Base-by-base conservation (phyloP, 2,888 invertebrate species). In the Tachina lurida region DNA sequence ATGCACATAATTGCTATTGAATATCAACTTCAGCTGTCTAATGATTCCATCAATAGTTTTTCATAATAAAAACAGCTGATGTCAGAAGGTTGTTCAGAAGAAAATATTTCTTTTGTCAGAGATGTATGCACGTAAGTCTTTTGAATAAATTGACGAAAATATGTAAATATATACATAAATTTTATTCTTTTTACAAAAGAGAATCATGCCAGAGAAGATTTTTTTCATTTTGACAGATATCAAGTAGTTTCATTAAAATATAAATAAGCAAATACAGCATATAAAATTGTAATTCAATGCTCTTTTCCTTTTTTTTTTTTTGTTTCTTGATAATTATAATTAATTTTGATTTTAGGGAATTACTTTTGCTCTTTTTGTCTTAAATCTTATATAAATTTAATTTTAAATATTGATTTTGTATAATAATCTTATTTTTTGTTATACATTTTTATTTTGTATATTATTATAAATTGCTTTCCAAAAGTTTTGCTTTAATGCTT, bases 401-500 rank as follows among this genome's bases (percentile, higher is more conserved):
- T 60, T 77, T 77, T 77, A 62, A 71, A 77, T 84, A 80, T 71
- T 75, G 52, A 65, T 76, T 81, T 81, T 54, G 45, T 67, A 41
- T 76, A 56, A 62, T 84, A 49, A 54, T 83, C 73, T 76, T 0
- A 22, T 22, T 56, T 31, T 17, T 22, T 49, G 47, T 65, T 4
- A 19, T 15, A 15, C 54, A 19, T 65, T 76, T n/a, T 41, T 60
- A 54, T 76, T 62, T 71, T 63, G 68, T 56, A 49, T 63, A n/a
- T 82, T 49, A 62, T 75, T 31, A 41, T 83, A 76, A 87, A 83
- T 84, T 77, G 82, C 22, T 83, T 80, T 87, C 84, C 82, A 82
- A 87, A 87, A 87, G 71, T 76, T 68, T 67, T 73, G 71, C 71
- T 56, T 56, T 67, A 10, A 82, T 65, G 77, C 88, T 87, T 87